Percentiles rank a stretch among this genome's conserved stretches.
phyloP scores from a whole-genome alignment of 2,113 vertebrate genomes.

The Macaca nemestrina region DNA sequence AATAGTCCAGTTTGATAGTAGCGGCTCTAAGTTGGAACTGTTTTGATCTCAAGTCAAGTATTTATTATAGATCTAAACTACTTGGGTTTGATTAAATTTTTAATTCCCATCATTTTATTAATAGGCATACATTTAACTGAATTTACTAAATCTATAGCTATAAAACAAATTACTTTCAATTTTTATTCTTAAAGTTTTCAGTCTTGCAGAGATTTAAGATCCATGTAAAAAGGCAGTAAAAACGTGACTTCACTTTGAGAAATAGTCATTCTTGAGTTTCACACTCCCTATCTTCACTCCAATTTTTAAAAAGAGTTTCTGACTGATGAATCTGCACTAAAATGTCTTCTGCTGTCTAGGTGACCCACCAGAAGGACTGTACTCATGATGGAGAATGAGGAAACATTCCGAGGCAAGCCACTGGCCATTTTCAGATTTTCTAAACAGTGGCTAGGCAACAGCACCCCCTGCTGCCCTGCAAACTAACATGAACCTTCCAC shows the following conservation, averaged over 20 bases:
- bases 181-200: neutral
- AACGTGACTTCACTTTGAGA: neutral
- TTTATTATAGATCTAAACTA: neutral
- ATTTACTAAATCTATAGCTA: neutral
- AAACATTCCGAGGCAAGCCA: neutral
- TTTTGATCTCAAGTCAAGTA: neutral
- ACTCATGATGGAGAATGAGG: neutral
- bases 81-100: neutral
- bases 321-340: neutral
- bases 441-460: conserved; percentile 33
- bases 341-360: neutral
- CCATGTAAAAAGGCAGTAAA: neutral
- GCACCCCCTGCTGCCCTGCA: conserved; percentile 47
- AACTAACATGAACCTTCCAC: neutral
- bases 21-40: neutral
- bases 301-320: neutral
- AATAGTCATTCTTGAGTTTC: conserved; percentile 19
- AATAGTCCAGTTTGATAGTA: neutral
- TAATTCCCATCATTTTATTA: neutral
- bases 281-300: neutral
- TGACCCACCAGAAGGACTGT: neutral
- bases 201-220: neutral
- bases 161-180: neutral
- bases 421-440: neutral
- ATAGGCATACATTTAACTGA: neutral